phyloP scores from a whole-genome alignment of 2,113 vertebrate species.

The Sylvia atricapilla region DNA sequence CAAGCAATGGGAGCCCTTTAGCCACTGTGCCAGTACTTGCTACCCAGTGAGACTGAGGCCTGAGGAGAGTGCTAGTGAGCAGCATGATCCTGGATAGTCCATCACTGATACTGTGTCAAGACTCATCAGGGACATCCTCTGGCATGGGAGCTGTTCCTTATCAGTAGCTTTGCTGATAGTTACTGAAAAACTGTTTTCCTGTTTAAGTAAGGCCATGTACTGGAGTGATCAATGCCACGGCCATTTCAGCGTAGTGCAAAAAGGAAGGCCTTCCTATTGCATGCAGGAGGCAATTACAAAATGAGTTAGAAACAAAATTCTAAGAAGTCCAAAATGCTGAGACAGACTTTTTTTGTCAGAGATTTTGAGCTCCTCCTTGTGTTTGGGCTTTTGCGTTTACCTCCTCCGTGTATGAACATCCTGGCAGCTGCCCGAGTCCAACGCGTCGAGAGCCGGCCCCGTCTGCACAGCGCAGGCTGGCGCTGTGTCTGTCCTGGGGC shows the following conservation, averaged over 20 bases:
- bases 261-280: background rate
- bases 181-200: background rate
- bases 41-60: background rate
- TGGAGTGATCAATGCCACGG: background rate
- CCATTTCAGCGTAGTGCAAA: background rate
- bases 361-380: background rate
- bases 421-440: background rate
- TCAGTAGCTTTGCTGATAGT: background rate
- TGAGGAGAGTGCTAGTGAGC: background rate
- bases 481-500: background rate
- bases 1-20: background rate
- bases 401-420: background rate
- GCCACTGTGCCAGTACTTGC: background rate
- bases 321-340: background rate
- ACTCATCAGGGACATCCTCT: background rate
- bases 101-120: too few relatives aligned
- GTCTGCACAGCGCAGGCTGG: fast-evolving
- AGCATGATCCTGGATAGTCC: background rate
- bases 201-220: background rate
- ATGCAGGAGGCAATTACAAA: background rate
- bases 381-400: background rate
- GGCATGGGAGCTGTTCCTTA: background rate
- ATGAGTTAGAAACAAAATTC: background rate
- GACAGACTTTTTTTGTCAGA: background rate
- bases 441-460: too few relatives aligned